phyloP scores from a whole-genome alignment of 2,797 vertebrate species.

The Megalops cyprinoides region DNA sequence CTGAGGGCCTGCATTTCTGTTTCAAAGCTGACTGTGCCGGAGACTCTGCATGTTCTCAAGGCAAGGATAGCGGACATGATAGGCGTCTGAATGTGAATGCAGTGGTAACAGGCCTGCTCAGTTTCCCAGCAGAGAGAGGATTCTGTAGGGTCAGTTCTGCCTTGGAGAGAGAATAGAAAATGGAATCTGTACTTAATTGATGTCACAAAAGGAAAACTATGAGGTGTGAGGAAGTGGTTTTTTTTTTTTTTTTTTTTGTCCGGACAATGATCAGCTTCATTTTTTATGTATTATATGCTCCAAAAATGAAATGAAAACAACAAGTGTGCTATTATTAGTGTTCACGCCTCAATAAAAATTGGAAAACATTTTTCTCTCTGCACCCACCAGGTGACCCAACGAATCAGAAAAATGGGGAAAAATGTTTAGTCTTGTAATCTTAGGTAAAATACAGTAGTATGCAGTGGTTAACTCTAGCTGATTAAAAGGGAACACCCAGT shows the following conservation, averaged over 20 bases:
- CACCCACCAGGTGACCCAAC: not conserved
- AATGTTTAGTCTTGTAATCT: not conserved
- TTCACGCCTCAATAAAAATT: not conserved
- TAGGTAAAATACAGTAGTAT: not conserved
- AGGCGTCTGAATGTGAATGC: too few species aligned
- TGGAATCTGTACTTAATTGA: not conserved
- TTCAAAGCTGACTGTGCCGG: too few species aligned
- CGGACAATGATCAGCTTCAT: not conserved
- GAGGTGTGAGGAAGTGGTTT: not conserved
- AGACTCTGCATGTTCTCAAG: too few species aligned
- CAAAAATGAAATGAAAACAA: not conserved
- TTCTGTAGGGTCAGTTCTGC: not conserved
- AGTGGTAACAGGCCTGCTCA: not conserved
- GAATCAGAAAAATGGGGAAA: not conserved
- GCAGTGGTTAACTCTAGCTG: not conserved
- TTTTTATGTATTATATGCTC: not conserved
- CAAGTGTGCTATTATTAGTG: not conserved
- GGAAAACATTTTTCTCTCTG: not conserved
- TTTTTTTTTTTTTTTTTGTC: too few species aligned
- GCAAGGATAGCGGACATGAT: too few species aligned
- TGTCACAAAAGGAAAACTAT: not conserved
- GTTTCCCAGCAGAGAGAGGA: not conserved
- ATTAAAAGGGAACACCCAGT: not conserved
- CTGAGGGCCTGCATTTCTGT: not conserved
- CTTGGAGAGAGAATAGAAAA: not conserved